Evolutionary conservation across 1,140 invertebrate species (phyloP), one percentile per base, ranked within the genome.

Genomic region (Pseudobourletiella spinata): DNA sequence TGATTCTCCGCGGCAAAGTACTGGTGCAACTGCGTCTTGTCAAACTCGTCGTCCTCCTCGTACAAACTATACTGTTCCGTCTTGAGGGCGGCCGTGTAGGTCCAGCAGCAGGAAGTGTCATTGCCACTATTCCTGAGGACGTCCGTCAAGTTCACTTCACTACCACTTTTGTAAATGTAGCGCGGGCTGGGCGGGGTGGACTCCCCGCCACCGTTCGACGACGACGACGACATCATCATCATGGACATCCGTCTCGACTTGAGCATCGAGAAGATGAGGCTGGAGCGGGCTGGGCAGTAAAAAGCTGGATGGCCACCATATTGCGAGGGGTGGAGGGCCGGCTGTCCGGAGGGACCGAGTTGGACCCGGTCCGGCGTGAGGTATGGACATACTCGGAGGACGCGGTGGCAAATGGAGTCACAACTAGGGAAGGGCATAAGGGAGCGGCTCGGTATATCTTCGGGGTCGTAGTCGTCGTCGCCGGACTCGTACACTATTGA

Each of bases 251-350:
- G 16, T 22, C 44, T 52, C 46, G 51, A 62, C 28, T 62, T 25
- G 26, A 50, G 28, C 16, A 1, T n/a, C 16, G 54, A 20, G 29
- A 58, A 58, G 29, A 52, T 18, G 46, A 29, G 26, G 48, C 32
- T 8, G 25, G 55, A 58, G 48, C 32, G 24, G 35, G 56, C n/a
- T 63, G 68, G 65, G 48, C 68, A 70, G 59, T 66, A 66, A 57
- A 70, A 70, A 39, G 68, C 65, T 29, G 68, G 68, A 57, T 70
- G 68, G 29, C 68, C 68, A 43, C 68, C 68, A 51, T 67, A 67
- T 51, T 70, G 68, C 11, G 59, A 63, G 25, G 60, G 57, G 48
- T 70, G 68, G 8, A 58, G 51, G 3, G 16, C 8, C 11, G 3
- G 16, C 18, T 15, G 57, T 20, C 63, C 60, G 16, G 22, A 3